phyloP scores from a whole-genome alignment of 2,113 vertebrate genomes.

The Actenoides lindsayi region DNA sequence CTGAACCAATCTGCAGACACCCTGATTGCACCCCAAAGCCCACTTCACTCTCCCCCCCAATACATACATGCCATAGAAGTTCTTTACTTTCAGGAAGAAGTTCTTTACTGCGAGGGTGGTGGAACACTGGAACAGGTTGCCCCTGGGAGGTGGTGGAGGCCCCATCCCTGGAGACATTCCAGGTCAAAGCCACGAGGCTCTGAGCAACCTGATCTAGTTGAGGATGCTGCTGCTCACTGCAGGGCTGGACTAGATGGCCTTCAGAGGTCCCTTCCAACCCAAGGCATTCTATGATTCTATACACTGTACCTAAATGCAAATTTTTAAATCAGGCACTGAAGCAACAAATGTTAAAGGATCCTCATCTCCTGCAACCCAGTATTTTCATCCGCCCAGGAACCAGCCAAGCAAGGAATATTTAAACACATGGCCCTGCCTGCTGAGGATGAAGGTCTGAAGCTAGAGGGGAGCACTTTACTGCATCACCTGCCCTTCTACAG shows the following conservation, averaged over 20 bases:
- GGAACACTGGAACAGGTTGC: too few relatives aligned
- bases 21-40: neutral
- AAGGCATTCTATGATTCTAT: too few relatives aligned
- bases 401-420: neutral
- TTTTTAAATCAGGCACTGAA: neutral
- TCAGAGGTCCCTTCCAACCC: too few relatives aligned
- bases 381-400: rapidly evolving
- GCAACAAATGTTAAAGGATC: neutral
- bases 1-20: neutral
- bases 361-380: neutral
- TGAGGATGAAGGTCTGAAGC: neutral
- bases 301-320: neutral
- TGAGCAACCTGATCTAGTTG: too few relatives aligned
- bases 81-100: too few relatives aligned
- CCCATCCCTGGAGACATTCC: too few relatives aligned
- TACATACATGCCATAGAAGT: too few relatives aligned
- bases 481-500: neutral
- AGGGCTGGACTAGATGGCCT: too few relatives aligned
- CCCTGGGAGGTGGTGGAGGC: too few relatives aligned
- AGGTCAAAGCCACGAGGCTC: too few relatives aligned
- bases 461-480: neutral
- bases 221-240: too few relatives aligned
- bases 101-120: too few relatives aligned
- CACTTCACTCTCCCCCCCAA: neutral
- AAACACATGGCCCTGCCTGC: neutral